Percentiles rank a stretch among this genome's conserved stretches.
Evolutionary conservation across 1,140 invertebrate species (phyloP).

Genomic region (Melipona quadrifasciata): DNA sequence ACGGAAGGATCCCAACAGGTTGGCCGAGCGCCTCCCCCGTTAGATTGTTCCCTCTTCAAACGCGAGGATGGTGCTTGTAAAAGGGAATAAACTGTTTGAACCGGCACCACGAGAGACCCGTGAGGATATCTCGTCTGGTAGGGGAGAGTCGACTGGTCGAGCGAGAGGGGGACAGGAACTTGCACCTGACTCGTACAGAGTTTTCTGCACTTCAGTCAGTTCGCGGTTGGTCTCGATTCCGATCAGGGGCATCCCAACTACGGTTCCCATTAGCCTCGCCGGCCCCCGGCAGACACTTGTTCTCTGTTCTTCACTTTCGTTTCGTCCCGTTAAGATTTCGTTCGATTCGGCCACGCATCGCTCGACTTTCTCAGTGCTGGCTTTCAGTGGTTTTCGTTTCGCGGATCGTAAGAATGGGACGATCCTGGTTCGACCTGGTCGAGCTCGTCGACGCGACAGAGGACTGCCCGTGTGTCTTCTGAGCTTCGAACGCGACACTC

Average conservation of each 20-base stretch:
- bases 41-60: not conserved
- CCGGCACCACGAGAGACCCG: not conserved
- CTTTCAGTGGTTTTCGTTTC: not conserved
- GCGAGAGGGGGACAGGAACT: slow-evolving; percentile 12
- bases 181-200: slow-evolving; percentile 54
- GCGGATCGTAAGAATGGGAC: not conserved
- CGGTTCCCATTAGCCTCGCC: not conserved
- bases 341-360: not conserved
- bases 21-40: not conserved
- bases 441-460: not conserved
- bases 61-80: not conserved
- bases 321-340: slow-evolving; percentile 19
- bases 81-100: slow-evolving; percentile 27
- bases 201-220: slow-evolving; percentile 47
- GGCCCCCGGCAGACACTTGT: too few species aligned
- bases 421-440: not conserved
- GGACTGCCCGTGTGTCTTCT: not conserved
- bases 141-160: not conserved
- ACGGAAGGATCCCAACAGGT: not conserved
- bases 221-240: slow-evolving; percentile 50
- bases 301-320: slow-evolving; percentile 16
- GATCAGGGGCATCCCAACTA: slow-evolving; percentile 28
- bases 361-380: not conserved
- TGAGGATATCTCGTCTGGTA: not conserved
- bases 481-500: not conserved